Evolutionary conservation across 2,888 invertebrate genomes (phyloP), one percentile per base, ranked within the genome.

Genomic region (Ophion ventricosus): DNA sequence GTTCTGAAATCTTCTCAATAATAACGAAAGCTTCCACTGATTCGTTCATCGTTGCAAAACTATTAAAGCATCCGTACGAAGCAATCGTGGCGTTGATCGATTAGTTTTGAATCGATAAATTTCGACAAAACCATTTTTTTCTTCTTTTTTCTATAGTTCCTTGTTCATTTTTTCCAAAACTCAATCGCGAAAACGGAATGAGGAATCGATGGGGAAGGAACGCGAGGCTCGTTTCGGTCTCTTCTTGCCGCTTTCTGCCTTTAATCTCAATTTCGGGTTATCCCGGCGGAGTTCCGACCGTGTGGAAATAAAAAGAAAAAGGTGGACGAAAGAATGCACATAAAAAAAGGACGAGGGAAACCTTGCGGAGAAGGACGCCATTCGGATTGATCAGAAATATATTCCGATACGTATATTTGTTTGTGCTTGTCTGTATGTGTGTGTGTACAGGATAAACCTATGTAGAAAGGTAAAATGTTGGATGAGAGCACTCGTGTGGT

Each of bases 251-350:
- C 35, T 66, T 66, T 56, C 40, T 59, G 35, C 49, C 29, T 77
- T 72, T 49, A 66, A 78, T 73, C 54, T 59, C 61, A 73, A 82
- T 82, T 73, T 74, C 40, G 20, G 73, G 57, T 78, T 66, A 59
- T 56, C 43, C 61, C 67, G 35, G 20, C 43, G 23, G 43, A 57
- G 49, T 56, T 26, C 20, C 61, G 29, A 17, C 10, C 11, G 57
- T 35, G 11, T 1, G 14, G 14, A 69, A 78, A 72, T 40, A 54
- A 70, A 70, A 29, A 23, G 70, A 63, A 78, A 70, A 49, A 29
- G 17, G 43, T 26, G 43, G n/a, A 43, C 20, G n/a, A 64, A 57
- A 40, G 49, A 64, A 43, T 57, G 56, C 17, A 23, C 49, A 59
- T 26, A 69, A 57, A 26, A 70, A 59, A 14, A 14, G 14, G 20